Evolutionary conservation across 2,797 vertebrate species (phyloP).

Genomic region (Naso thynnoides): DNA sequence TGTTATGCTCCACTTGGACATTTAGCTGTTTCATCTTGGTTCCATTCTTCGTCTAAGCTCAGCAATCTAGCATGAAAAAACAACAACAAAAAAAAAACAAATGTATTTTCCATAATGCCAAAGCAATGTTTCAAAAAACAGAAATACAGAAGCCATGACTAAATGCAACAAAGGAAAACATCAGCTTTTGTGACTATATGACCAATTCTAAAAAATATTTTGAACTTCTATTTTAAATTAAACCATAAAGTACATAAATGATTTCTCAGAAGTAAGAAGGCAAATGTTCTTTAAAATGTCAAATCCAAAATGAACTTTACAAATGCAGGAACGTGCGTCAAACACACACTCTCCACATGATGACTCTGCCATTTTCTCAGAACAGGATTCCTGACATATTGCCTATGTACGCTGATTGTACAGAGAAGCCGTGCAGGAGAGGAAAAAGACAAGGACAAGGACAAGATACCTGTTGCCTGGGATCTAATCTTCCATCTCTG

Average conservation of each 20-base stretch:
- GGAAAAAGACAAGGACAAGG: slow-evolving; percentile 67
- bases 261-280: not conserved
- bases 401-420: slow-evolving; percentile 57
- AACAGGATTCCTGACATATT: slow-evolving; percentile 66
- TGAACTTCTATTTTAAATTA: too few relatives aligned
- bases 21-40: not conserved
- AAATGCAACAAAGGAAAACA: not conserved
- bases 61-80: not conserved
- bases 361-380: slow-evolving; percentile 43
- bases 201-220: too few relatives aligned
- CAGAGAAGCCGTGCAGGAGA: slow-evolving; percentile 41
- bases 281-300: not conserved
- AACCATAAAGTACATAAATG: not conserved
- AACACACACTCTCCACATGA: slow-evolving; percentile 14
- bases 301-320: not conserved
- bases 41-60: not conserved
- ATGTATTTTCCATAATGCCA: not conserved
- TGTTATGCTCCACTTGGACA: not conserved
- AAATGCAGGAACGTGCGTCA: not conserved
- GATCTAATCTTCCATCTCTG: slow-evolving; percentile 77
- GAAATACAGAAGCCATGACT: too few relatives aligned
- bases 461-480: slow-evolving; percentile 64
- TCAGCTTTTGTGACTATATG: not conserved
- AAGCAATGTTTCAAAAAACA: not conserved
- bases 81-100: too few relatives aligned